Evolutionary conservation across 2,113 vertebrate genomes (phyloP), one percentile per base, ranked within the genome.

Genomic region (Myodes glareolus): DNA sequence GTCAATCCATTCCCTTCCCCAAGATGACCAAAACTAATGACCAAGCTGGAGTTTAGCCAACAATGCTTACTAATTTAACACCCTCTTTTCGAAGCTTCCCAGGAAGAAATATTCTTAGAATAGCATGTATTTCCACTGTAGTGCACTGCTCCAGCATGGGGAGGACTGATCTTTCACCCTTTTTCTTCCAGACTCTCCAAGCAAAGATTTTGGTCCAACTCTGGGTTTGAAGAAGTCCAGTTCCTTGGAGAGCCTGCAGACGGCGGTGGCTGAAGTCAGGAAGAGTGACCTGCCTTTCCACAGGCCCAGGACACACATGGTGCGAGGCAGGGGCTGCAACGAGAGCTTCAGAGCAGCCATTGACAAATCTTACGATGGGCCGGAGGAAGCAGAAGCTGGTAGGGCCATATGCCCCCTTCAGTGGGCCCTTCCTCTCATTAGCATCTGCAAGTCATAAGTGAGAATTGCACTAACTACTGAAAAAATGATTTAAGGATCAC

Each of bases 301-400:
- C 97, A 99, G 99, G 65, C 99, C 99, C 67, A 99, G 99, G 45
- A 99, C 99, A 7, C 99, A 99, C 39, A 99, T 99, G 99, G 99
- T 99, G 61, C 99, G 99, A 33, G 99, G 99, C 29, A 99, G 99
- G 11, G 99, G 99, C 68, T 99, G 99, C 97, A 99, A 99, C 0
- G 99, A 99, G 97, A 99, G 99, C 97, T 99, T 99, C 99, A 97
- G 99, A 92, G 99, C 99, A 0, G 99, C 99, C 89, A 99, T 99
- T 52, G 99, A 99, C 98, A 99, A 99, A 95, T 99, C 99, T 7
- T 99, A 99, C 0, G 99, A 99, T 19, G 99, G 99, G 7, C 99
- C 99, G 0, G 99, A 99, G n/a, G 99, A 99, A 80, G 98, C 98
- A 9, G 99, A 99, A 3, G 99, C 99, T 2, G 99, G 99, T 99